Percentiles rank a stretch among this genome's conserved stretches.
Evolutionary conservation across 23 tunicate species (phyloP).

Genomic region (Trididemnum nubilum): DNA sequence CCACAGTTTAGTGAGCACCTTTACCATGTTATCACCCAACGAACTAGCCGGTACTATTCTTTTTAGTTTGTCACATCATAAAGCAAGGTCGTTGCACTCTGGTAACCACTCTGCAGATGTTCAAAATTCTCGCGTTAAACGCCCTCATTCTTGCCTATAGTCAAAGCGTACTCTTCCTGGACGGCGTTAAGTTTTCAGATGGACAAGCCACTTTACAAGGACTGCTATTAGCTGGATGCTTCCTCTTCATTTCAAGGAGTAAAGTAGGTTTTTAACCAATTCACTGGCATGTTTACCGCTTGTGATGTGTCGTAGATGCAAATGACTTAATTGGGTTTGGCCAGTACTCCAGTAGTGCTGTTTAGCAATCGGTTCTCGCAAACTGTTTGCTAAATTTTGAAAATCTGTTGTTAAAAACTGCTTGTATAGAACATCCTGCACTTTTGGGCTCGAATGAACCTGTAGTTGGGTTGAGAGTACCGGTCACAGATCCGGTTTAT

Average conservation of each 20-base stretch:
- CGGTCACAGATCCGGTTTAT: too few species aligned
- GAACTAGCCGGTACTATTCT: too few species aligned
- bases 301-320: neutral
- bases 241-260: slow-evolving; percentile 93
- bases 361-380: too few species aligned
- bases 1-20: too few species aligned
- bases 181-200: slow-evolving; percentile 99
- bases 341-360: too few species aligned
- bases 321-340: too few species aligned
- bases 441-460: too few species aligned
- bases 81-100: slow-evolving; percentile 98
- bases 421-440: too few species aligned
- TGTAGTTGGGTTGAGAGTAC: too few species aligned
- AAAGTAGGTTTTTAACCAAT: slow-evolving; percentile 48
- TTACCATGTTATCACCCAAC: too few species aligned
- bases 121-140: slow-evolving; percentile 92
- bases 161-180: slow-evolving; percentile 85
- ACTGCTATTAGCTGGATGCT: slow-evolving; percentile 94
- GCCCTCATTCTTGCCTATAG: slow-evolving; percentile 92
- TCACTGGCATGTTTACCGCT: neutral
- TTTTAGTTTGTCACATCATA: slow-evolving; percentile 93
- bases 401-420: too few species aligned
- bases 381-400: too few species aligned
- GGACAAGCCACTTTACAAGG: slow-evolving; percentile 96
- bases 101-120: slow-evolving; percentile 98